Conservation (phyloP, 1,140 invertebrate genomes). For the Lepeophtheirus salmonis region DNA sequence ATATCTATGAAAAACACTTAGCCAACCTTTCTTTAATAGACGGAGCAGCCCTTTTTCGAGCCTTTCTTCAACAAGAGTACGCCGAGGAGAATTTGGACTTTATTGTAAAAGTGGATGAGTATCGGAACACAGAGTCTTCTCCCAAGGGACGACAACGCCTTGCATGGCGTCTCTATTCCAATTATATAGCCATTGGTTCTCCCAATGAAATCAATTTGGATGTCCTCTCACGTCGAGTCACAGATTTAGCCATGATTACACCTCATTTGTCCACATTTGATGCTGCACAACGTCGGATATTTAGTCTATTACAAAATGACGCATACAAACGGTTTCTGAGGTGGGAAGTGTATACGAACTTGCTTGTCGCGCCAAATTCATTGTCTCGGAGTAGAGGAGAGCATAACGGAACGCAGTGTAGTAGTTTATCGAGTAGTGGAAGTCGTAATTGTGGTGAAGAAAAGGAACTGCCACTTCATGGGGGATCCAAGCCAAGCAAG, state of each 20-base stretch:
- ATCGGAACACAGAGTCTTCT: background rate
- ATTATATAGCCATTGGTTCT: slow-evolving; percentile 13
- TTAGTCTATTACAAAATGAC: slow-evolving; percentile 14
- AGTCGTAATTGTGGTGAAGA: no score
- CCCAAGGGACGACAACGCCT: background rate
- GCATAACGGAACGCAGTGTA: no score
- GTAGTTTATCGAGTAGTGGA: no score
- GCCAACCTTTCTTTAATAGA: background rate
- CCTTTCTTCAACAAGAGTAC: slow-evolving; percentile 16
- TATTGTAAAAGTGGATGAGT: slow-evolving; percentile 10
- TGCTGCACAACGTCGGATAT: slow-evolving; percentile 3
- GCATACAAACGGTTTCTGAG: slow-evolving; percentile 14
- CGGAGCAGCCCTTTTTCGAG: slow-evolving; percentile 15
- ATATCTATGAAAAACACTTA: no score
- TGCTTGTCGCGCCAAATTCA: no score
- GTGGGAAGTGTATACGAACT: slow-evolving; percentile 4
- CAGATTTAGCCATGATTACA: slow-evolving; percentile 16
- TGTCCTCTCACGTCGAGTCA: slow-evolving; percentile 14
- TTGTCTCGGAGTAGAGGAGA: no score
- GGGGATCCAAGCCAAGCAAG: no score
- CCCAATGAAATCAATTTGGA: slow-evolving; percentile 16
- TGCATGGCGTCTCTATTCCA: slow-evolving; percentile 11
- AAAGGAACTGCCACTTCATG: no score
- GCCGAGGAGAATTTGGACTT: slow-evolving; percentile 18
- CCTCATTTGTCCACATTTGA: slow-evolving; percentile 16